phyloP scores from a whole-genome alignment of 2,113 vertebrate species.

The Dicaeum eximium region DNA sequence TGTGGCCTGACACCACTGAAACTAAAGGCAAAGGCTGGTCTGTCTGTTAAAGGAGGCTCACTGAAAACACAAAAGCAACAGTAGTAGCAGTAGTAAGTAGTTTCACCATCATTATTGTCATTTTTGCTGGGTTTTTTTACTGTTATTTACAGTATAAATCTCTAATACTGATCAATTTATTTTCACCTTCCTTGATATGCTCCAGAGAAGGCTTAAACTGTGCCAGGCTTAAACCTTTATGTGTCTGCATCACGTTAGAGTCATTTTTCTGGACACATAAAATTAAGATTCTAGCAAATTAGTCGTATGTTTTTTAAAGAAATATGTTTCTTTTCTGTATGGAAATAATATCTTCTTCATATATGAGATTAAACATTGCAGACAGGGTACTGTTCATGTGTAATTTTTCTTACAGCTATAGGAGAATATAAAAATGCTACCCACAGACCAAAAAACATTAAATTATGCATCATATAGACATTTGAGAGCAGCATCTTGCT shows the following conservation, averaged over 20 bases:
- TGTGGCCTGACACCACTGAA: background rate
- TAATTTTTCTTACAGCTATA: background rate
- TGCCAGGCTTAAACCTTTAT: background rate
- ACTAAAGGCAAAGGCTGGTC: background rate
- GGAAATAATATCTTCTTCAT: background rate
- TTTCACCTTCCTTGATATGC: background rate
- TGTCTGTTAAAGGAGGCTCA: background rate
- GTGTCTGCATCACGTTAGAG: fast-evolving
- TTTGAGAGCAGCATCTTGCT: background rate
- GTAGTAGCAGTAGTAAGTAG: background rate
- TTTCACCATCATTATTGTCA: background rate
- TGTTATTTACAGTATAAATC: background rate
- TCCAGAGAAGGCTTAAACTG: background rate
- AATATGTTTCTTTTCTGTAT: background rate
- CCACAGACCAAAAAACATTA: background rate
- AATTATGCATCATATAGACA: background rate
- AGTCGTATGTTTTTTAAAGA: background rate
- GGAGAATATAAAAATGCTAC: background rate
- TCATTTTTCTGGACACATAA: fast-evolving
- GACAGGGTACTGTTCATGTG: background rate
- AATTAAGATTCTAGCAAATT: background rate
- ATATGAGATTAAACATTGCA: background rate
- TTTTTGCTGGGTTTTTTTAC: background rate
- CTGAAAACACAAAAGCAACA: background rate
- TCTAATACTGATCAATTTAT: background rate